phyloP scores from a whole-genome alignment of 2,888 invertebrate species.

The Amphipyra tragopoginis region DNA sequence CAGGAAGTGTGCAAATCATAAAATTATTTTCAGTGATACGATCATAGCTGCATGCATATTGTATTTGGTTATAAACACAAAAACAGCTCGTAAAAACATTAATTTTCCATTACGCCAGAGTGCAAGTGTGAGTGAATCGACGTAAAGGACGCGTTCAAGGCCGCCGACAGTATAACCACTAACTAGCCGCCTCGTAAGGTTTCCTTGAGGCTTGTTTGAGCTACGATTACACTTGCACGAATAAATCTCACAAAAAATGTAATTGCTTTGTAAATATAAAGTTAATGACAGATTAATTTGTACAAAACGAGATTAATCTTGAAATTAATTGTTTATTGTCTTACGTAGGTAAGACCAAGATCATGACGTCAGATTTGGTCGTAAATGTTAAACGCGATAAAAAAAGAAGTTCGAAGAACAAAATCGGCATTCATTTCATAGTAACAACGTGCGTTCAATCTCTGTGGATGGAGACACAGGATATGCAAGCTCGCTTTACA shows the following conservation, averaged over 20 bases:
- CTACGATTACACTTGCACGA: constrained; percentile 2
- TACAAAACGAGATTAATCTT: neutral
- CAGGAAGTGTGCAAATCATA: neutral
- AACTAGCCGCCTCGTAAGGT: constrained; percentile 6
- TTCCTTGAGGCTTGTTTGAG: constrained; percentile 22
- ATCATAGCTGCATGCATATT: constrained; percentile 5
- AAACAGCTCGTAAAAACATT: constrained; percentile 13
- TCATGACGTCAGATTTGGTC: neutral
- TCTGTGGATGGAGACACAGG: neutral
- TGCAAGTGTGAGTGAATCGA: constrained; percentile 8
- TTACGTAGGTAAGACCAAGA: neutral
- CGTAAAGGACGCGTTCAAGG: constrained; percentile 19
- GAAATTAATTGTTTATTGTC: neutral
- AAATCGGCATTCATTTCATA: neutral
- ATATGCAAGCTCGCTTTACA: neutral
- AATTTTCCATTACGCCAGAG: constrained; percentile 36
- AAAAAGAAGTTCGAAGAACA: neutral
- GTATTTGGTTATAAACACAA: constrained; percentile 20
- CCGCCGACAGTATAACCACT: neutral
- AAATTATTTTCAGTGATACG: neutral
- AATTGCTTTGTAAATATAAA: constrained; percentile 10
- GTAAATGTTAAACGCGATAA: neutral
- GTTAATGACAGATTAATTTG: neutral
- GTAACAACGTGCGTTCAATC: neutral
- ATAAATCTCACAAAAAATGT: constrained; percentile 9